Base-by-base conservation (phyloP, 2,888 invertebrate species). In the Drosophila macrospina region DNA sequence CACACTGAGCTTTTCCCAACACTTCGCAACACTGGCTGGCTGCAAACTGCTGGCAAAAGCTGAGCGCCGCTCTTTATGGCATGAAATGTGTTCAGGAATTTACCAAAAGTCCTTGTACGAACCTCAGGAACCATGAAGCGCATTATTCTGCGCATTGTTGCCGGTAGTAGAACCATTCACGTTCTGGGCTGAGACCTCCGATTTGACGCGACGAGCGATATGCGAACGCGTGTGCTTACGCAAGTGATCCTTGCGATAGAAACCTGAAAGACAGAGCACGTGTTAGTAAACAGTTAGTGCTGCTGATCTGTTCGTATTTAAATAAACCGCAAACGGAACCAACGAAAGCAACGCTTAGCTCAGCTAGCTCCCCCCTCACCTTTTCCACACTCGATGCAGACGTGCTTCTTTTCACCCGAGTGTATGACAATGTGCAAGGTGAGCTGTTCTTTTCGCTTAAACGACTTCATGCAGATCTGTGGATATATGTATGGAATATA, bases 381-480 rank as follows among this genome's bases (percentile, higher is more conserved):
- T 93, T 97, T 97, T 70, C 97, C 97, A 90, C 97, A 97, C 91
- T 97, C 97, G 64, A 95, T 95, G 92, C 97, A 97, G 10, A 96
- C 94, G 82, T 97, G 97, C 74, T 97, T 94, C 92, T 97, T 97
- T 92, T 97, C 97, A 2, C 97, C 97, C 10, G 97, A 97, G 92
- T 97, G 97, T 88, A 97, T 97, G 76, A 97, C 97, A 92, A 97
- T 96, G 93, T 97, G 97, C 80, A 97, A 92, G 0, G 97, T 97
- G 63, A 97, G 93, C 81, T 97, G 97, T 90, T 97, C 97, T 93
- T 97, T 97, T 80, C 97, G 94, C 89, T 97, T 97, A 92, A 97
- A 97, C 0, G 96, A 96, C 90, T 97, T 97, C 87, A 96, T 93
- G 90, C 97, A 97, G 59, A 97, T 92, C 92, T 92, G 42, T n/a